Base-by-base conservation (phyloP, 1,140 invertebrate genomes). In the Zelostemma sp. region DNA sequence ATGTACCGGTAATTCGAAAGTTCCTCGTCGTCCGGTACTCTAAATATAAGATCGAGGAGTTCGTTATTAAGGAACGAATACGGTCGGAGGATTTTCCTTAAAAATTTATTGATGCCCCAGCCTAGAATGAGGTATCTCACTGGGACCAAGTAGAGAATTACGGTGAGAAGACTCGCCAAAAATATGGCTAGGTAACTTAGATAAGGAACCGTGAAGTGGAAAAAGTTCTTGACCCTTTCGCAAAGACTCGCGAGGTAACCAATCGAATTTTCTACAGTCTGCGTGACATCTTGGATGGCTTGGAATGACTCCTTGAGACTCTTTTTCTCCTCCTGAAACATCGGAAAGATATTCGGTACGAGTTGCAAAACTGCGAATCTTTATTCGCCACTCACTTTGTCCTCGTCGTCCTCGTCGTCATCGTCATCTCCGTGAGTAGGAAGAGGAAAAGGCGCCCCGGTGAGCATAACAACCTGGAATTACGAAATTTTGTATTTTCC, bases 41-140 rank as follows among this genome's bases (percentile, higher is more conserved):
- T 87, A 0, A 96, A 97, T 56, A 99, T 86, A 73, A 98, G 92
- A 87, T 99, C 97, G 56, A 99, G 85, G 14, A 99, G 84, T 89
- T 99, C 98, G 86, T 99, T 99, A 82, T 99, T 99, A 11, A 96
- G 95, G 83, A 99, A 93, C 11, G 94, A 93, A 85, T 99, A 93
- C 9, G 97, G 97, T 64, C 95, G 88, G 31, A 99, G 80, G 53
- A 99, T 89, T 84, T 97, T 95, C 65, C 97, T 91, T 6, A 96
- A 93, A 86, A 99, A 99, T 86, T 99, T 99, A 86, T 98, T 97
- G 16, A 98, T 89, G 80, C 97, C 98, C 97, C 97, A 99, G n/a
- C 90, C 88, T 87, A 99, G 91, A 11, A 99, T 90, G 11, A 99
- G 87, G 83, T 93, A 97, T 78, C 97, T 88, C 28, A 98, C 82